These are phyloP conservation scores for Dolichotis patagonum DNA, from an alignment of 2,113 vertebrate genomes.

Conservation along the genomic window DNA sequence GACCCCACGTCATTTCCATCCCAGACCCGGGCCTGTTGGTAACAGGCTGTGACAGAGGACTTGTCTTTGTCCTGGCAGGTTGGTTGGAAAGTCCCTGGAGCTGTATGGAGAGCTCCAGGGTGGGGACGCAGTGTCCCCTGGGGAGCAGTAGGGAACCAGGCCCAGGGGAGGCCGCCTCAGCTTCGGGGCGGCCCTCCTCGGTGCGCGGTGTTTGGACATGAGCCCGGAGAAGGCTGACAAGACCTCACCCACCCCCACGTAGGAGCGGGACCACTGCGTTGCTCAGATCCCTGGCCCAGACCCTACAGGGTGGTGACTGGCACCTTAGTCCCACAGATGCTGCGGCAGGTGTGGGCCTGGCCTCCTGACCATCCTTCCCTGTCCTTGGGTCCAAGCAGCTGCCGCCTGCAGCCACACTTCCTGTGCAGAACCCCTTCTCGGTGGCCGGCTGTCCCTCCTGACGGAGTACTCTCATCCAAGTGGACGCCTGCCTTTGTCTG, in stretches of 20 bases:
- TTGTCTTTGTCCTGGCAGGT: not conserved
- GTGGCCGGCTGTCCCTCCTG: not conserved
- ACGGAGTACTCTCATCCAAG: not conserved
- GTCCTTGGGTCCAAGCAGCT: not conserved
- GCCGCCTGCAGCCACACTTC: not conserved
- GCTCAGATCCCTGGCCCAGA: not conserved
- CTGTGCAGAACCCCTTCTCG: not conserved
- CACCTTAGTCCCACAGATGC: not conserved
- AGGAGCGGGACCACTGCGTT: not conserved
- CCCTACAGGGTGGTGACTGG: not conserved
- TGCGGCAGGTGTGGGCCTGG: not conserved
- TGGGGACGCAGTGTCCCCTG: not conserved
- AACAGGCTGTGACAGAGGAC: slow-evolving; percentile 59
- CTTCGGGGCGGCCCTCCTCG: not conserved
- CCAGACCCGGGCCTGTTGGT: not conserved
- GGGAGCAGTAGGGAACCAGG: not conserved
- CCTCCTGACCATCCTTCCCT: not conserved
- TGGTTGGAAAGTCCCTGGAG: not conserved
- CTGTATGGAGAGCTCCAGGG: not conserved
- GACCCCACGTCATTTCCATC: slow-evolving; percentile 33
- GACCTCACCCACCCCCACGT: accelerated
- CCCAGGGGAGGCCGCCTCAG: not conserved
- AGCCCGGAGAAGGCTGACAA: not conserved
- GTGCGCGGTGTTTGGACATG: too few relatives aligned
- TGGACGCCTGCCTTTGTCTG: not conserved